Percentiles rank a stretch among this genome's conserved stretches.
phyloP scores from a whole-genome alignment of 2,113 vertebrate species.

The Phyllopteryx taeniolatus region DNA sequence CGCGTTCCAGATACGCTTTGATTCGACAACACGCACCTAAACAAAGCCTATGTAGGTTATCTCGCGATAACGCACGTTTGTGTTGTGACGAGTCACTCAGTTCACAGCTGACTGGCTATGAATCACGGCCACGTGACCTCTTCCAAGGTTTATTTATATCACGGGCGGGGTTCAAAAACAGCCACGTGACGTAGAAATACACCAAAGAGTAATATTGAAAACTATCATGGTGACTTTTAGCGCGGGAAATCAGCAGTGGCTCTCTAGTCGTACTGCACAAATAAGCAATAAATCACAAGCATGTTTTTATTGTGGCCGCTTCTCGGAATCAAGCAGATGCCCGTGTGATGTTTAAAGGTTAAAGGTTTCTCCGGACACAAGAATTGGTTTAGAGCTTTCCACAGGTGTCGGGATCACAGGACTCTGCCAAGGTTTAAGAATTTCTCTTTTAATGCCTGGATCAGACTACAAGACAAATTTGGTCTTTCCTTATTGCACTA shows the following conservation, averaged over 20 bases:
- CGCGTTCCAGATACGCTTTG: not conserved
- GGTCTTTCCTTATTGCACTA: no score
- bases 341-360: conserved; percentile 4
- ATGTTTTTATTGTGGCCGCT: conserved; percentile 19
- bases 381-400: no score
- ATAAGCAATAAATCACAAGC: conserved; percentile 13
- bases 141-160: not conserved
- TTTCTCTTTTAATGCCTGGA: no score
- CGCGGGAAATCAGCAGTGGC: not conserved
- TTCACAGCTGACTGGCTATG: not conserved
- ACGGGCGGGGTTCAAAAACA: not conserved
- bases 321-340: conserved; percentile 21
- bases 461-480: no score
- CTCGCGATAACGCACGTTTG: not conserved
- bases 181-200: not conserved
- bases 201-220: not conserved
- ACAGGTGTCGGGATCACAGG: no score
- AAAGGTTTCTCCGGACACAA: conserved; percentile 28
- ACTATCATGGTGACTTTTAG: not conserved
- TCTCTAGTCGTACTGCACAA: conserved; percentile 1
- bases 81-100: not conserved
- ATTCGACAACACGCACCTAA: not conserved
- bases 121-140: not conserved
- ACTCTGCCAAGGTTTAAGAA: no score
- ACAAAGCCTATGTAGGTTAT: not conserved